phyloP scores from a whole-genome alignment of 2,888 invertebrate species.

The Calliopum simillimum region DNA sequence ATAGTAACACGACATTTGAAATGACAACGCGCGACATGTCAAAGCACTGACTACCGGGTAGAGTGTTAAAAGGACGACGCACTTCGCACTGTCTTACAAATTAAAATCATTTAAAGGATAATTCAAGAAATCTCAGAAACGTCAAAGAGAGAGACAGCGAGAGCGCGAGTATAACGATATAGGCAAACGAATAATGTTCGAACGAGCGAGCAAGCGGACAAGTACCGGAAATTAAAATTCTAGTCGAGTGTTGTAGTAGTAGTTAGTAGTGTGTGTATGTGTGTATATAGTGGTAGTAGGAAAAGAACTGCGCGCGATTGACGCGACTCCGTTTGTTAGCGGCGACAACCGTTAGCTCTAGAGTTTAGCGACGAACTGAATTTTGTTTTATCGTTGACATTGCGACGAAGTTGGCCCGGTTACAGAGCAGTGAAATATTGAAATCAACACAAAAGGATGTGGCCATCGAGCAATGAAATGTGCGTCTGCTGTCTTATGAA shows the following conservation, averaged over 20 bases:
- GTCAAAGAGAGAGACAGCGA: slow-evolving; percentile 10
- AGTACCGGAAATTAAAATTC: slow-evolving; percentile 48
- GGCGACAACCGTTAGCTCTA: slow-evolving; percentile 46
- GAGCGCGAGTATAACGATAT: not conserved
- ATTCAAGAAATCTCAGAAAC: not conserved
- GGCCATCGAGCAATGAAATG: slow-evolving; percentile 26
- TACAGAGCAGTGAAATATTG: too few species aligned
- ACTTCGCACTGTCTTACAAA: not conserved
- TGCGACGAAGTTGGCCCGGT: slow-evolving; percentile 21
- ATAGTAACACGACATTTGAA: not conserved
- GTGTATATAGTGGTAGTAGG: slow-evolving; percentile 36
- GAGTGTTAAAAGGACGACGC: not conserved
- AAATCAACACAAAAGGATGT: slow-evolving; percentile 11
- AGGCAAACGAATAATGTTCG: not conserved
- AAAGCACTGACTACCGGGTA: too few species aligned
- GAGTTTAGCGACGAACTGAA: slow-evolving; percentile 42
- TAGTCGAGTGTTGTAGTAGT: slow-evolving; percentile 33
- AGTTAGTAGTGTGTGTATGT: slow-evolving; percentile 36
- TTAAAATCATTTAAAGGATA: slow-evolving; percentile 4
- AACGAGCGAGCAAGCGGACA: slow-evolving; percentile 22
- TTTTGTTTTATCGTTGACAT: not conserved
- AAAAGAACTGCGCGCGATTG: slow-evolving; percentile 44
- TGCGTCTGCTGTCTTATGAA: too few species aligned
- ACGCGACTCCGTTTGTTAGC: slow-evolving; percentile 37
- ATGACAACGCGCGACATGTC: not conserved